phyloP scores from a whole-genome alignment of 2,888 invertebrate species.

The Coelopa pilipes region DNA sequence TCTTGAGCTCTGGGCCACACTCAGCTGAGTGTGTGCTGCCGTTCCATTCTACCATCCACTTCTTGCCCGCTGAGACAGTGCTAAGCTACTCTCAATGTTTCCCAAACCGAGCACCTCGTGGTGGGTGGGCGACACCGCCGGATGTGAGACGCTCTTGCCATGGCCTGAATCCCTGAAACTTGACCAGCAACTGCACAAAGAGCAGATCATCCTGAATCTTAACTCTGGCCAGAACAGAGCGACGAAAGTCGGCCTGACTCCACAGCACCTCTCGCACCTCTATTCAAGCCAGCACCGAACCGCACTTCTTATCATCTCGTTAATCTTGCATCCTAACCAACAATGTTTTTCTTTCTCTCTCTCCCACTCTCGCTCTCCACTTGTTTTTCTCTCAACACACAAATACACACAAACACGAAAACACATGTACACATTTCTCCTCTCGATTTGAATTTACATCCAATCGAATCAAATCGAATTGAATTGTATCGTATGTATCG shows the following conservation, averaged over 20 bases:
- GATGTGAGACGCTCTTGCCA: neutral
- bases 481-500: conserved; percentile 35
- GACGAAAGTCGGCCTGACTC: neutral
- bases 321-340: neutral
- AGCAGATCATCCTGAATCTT: too few relatives aligned
- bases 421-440: conserved; percentile 29
- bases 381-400: conserved; percentile 29
- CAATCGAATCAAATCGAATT: neutral
- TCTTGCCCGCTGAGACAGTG: too few relatives aligned
- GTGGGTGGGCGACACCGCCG: conserved; percentile 8
- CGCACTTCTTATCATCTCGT: neutral
- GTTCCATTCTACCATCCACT: too few relatives aligned
- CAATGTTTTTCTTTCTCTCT: neutral
- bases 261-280: neutral
- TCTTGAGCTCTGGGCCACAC: neutral
- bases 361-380: conserved; percentile 35
- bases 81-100: conserved; percentile 29
- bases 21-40: too few relatives aligned
- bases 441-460: conserved; percentile 35
- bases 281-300: neutral
- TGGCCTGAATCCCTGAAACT: neutral
- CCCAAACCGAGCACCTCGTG: neutral
- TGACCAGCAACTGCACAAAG: neutral
- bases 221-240: too few relatives aligned
- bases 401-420: conserved; percentile 30